Evolutionary conservation across 1,140 invertebrate genomes (phyloP), one percentile per base, ranked within the genome.

Genomic region (Artemia franciscana): DNA sequence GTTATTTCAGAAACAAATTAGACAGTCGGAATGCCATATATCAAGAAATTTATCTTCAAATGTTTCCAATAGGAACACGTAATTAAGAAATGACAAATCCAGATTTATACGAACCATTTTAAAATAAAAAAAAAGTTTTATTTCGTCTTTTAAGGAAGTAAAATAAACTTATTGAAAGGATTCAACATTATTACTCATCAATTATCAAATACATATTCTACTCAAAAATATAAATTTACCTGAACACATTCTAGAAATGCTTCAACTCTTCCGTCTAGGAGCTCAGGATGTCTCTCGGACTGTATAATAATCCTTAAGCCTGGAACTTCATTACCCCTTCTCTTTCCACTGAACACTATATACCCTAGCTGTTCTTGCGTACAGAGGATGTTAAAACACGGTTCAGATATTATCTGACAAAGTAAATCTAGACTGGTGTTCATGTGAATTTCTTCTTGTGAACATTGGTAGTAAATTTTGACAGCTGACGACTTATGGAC

Each of bases 341-440:
- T 77, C 18, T 91, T 76, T 0, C 86, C 87, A 71, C 85, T 88
- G 70, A 85, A 88, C 28, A 97, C 91, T 68, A 96, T 92, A 71
- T 98, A 97, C 5, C 92, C 91, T 59, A 91, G 72, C 76, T 89
- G 87, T 78, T 88, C 86, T 78, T 88, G 75, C 2, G 90, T 95
- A 66, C 93, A 75, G 12, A 98, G 77, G 57, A 84, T 80, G 75
- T 89, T 84, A 73, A 91, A 96, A 72, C 86, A 93, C 0, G 92
- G 90, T 72, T 97, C 91, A 21, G 80, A 78, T 5, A 95, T 79
- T 65, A 95, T 84, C 75, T 97, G 91, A 57, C 82, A 81, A 60
- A 94, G 78, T 26, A 98, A 77, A 73, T 93, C 88, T 2, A 96
- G 72, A 61, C 88, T 69, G 70, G 90, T 87, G 74, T 93, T 95